Evolutionary conservation across 2,113 vertebrate species (phyloP).

Genomic region (Beaufortia kweichowensis): DNA sequence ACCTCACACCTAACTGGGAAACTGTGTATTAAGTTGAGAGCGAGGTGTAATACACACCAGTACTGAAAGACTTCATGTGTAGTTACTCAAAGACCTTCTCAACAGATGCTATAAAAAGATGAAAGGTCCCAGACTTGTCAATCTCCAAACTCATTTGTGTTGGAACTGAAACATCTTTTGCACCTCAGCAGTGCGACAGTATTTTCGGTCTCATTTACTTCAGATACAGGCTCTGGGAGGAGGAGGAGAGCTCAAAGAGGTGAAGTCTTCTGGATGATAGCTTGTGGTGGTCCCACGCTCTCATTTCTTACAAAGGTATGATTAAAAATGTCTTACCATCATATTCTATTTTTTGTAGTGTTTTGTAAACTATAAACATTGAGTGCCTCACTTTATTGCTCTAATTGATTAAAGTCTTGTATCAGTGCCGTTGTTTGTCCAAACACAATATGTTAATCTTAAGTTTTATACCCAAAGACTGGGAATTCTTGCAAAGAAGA

Average conservation of each 20-base stretch:
- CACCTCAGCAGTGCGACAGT: constrained; percentile 30
- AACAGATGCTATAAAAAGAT: constrained; percentile 52
- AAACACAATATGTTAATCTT: constrained; percentile 24
- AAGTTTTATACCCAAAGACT: constrained; percentile 39
- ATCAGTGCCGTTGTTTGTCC: constrained; percentile 11
- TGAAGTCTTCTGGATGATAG: constrained; percentile 46
- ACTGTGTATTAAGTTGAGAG: neutral
- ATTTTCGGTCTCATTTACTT: constrained; percentile 57
- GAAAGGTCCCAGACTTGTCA: constrained; percentile 49
- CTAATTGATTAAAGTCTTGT: constrained; percentile 14
- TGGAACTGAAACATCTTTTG: constrained; percentile 48
- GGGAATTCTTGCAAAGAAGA: constrained; percentile 62
- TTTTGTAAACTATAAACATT: neutral
- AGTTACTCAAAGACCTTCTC: constrained; percentile 45
- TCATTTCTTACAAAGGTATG: constrained; percentile 28
- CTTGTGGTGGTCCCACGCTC: constrained; percentile 27
- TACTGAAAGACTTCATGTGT: constrained; percentile 24
- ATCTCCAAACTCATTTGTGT: constrained; percentile 52
- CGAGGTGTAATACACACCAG: neutral
- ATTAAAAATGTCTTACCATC: constrained; percentile 22
- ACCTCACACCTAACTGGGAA: constrained; percentile 24
- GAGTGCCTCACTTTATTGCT: neutral
- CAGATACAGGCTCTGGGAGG: constrained; percentile 22
- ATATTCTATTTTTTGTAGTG: neutral
- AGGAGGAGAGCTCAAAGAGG: constrained; percentile 36